These are phyloP conservation scores for Hucho hucho DNA, from an alignment of 2,113 vertebrate genomes.

Conservation along the genomic window DNA sequence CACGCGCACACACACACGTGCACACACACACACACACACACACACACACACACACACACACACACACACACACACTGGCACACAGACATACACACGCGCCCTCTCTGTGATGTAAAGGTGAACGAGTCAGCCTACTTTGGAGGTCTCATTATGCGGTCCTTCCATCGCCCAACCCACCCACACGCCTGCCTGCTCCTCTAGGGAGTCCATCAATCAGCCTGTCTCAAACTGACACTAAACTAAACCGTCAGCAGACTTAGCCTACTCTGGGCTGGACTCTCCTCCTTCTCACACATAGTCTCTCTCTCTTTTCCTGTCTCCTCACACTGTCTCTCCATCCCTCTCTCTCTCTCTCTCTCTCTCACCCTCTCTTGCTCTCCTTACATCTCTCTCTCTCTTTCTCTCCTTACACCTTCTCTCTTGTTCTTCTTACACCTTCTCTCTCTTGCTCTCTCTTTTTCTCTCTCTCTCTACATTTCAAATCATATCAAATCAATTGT, in stretches of 20 bases:
- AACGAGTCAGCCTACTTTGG: not conserved
- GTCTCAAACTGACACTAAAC: not conserved
- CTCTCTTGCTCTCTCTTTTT: conserved; percentile 8
- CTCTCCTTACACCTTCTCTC: not conserved
- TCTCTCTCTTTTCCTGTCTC: not conserved
- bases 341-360: conserved; percentile 12
- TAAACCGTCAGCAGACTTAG: too few relatives aligned
- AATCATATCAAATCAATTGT: too few relatives aligned
- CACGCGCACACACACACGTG: too few relatives aligned
- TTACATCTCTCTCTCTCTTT: not conserved
- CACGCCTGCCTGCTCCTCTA: conserved; percentile 18
- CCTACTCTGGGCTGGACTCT: too few relatives aligned
- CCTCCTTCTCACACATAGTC: too few relatives aligned
- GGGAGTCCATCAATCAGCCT: conserved; percentile 2
- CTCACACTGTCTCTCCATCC: conserved; percentile 5
- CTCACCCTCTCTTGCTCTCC: conserved; percentile 7
- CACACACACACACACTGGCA: not conserved
- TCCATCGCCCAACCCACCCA: conserved; percentile 32
- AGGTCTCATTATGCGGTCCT: conserved; percentile 11
- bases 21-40: not conserved
- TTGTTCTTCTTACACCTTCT: not conserved
- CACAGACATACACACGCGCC: not conserved
- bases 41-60: not conserved
- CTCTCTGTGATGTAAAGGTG: not conserved
- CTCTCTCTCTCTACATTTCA: not conserved